phyloP scores from a whole-genome alignment of 2,888 invertebrate genomes.

The Chaetoderma sp. region DNA sequence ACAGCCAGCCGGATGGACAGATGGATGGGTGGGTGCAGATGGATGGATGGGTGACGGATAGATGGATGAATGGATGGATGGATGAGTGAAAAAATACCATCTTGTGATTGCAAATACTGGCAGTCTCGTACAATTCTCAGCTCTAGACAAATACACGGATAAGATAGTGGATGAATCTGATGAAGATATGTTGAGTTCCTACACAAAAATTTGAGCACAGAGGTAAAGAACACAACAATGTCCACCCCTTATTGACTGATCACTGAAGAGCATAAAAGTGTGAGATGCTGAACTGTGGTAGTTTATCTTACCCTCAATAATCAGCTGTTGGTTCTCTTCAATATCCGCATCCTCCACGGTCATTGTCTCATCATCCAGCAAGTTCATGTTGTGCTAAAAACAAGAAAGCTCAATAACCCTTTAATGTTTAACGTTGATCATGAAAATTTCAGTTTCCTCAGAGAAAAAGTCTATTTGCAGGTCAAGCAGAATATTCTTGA shows the following conservation, averaged over 20 bases:
- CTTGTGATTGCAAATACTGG: too few relatives aligned
- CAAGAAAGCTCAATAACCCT: neutral
- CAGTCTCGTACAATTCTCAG: too few relatives aligned
- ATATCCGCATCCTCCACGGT: slow-evolving; percentile 81
- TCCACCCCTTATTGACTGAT: neutral
- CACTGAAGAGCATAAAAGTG: neutral
- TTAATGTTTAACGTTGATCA: neutral
- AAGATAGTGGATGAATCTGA: too few relatives aligned
- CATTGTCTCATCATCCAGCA: slow-evolving; percentile 83
- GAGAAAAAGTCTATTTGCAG: too few relatives aligned
- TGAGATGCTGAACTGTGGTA: neutral
- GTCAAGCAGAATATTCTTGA: too few relatives aligned
- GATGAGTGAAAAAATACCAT: too few relatives aligned
- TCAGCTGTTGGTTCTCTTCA: slow-evolving; percentile 80
- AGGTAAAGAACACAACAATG: neutral
- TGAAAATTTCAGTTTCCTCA: too few relatives aligned
- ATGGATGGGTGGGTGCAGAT: too few relatives aligned
- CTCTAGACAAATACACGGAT: too few relatives aligned
- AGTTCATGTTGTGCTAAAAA: slow-evolving; percentile 70
- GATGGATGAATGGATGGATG: too few relatives aligned
- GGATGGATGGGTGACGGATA: too few relatives aligned
- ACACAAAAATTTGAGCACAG: neutral
- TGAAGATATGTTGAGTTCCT: neutral
- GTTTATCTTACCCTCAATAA: slow-evolving; percentile 75
- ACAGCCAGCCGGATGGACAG: too few relatives aligned